Conservation (phyloP, 2,888 invertebrate genomes). For the Sympetrum striolatum region DNA sequence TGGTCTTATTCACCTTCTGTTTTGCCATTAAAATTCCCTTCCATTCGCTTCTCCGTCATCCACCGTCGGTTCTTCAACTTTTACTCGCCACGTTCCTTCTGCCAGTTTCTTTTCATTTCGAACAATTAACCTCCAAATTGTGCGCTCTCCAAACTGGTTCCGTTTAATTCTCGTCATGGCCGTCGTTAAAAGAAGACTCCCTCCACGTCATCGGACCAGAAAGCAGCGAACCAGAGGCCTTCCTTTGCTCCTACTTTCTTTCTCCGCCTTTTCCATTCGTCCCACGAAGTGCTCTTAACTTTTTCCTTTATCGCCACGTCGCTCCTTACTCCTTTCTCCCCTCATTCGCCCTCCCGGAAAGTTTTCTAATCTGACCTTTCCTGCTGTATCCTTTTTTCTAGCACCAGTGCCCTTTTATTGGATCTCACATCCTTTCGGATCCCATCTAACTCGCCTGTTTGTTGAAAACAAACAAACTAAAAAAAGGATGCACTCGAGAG, state of each 20-base stretch:
- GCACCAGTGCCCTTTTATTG: conserved; percentile 22
- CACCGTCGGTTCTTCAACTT: not conserved
- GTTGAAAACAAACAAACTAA: not conserved
- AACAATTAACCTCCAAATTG: not conserved
- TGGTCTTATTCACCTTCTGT: too few species aligned
- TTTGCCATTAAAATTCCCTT: too few species aligned
- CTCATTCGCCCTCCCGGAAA: conserved; percentile 1
- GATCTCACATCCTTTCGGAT: conserved; percentile 25
- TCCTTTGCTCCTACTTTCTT: not conserved
- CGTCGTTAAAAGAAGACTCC: not conserved
- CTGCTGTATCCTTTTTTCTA: conserved; percentile 18
- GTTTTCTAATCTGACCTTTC: conserved; percentile 42
- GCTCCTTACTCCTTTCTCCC: not conserved
- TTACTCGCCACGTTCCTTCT: not conserved
- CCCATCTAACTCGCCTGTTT: conserved; percentile 34
- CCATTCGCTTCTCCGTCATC: not conserved
- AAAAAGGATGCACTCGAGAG: not conserved
- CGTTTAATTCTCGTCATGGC: not conserved
- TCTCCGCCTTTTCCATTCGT: conserved; percentile 6
- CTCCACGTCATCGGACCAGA: not conserved
- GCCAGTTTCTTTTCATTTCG: not conserved
- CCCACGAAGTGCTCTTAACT: conserved; percentile 29
- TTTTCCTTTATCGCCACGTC: conserved; percentile 17
- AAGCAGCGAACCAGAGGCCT: not conserved
- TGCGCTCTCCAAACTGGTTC: not conserved